Evolutionary conservation across 2,888 invertebrate species (phyloP), one percentile per base, ranked within the genome.

Genomic region (Parelbella ahira): DNA sequence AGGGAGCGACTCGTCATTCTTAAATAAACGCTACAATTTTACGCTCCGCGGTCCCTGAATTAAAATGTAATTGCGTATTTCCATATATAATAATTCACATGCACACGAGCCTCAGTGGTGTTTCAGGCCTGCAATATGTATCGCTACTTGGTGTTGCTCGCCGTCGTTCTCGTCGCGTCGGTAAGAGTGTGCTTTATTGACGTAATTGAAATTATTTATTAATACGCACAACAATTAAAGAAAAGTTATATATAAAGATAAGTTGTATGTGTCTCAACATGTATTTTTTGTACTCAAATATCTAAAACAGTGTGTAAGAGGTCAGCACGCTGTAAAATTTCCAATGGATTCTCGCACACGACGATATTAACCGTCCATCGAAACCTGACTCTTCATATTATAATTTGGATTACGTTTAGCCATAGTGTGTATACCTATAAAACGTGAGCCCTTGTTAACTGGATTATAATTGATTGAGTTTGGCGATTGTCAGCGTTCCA

Each of bases 21-120:
- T 41, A 33, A 33, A 41, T 41, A 41, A 41, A 41, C 32, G 20
- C 32, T 7, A 33, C 39, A 41, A 41, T 41, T 41, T 41, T 39
- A 39, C 30, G 38, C 39, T 41, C 24, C 20, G 32, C 12, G n/a
- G 12, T 27, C 20, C 13, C 20, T 29, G 25, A 41, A 32, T 32
- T 27, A 33, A 41, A 28, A 34, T 21, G 15, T 15, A 20, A 34
- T 41, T 34, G 27, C 21, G n/a, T 25, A 41, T 34, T 42, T 42
- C 28, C 28, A 42, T 42, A 42, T 42, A 42, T 27, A 30, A 42
- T 34, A 34, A 15, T 28, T 20, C 27, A 41, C 2, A 9, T 27
- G 27, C 15, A 9, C 23, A 19, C 21, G n/a, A 32, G 1, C 4
- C 8, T 3, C 39, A 10, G 27, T 21, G 9, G 1, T 18, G 3